These are phyloP conservation scores for Ceramica pisi DNA, from an alignment of 2,888 invertebrate genomes.

Conservation along the genomic window DNA sequence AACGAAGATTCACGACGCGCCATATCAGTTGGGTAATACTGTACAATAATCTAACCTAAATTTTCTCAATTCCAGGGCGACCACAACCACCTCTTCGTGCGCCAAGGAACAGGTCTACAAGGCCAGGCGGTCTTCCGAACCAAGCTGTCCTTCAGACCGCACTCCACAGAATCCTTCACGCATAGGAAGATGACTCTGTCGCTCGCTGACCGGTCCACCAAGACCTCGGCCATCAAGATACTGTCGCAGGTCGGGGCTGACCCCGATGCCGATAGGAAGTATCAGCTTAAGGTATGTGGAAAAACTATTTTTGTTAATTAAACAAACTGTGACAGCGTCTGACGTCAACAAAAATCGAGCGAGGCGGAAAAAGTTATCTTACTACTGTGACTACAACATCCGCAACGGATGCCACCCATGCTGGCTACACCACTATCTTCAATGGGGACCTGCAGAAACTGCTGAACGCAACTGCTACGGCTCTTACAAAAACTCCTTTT, in stretches of 20 bases:
- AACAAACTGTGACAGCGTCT: too few species aligned
- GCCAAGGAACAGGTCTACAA: constrained; percentile 99
- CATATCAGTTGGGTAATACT: too few species aligned
- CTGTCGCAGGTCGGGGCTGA: constrained; percentile 98
- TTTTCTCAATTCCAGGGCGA: constrained; percentile 92
- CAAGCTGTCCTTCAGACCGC: constrained; percentile 99
- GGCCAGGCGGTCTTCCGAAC: constrained; percentile 99
- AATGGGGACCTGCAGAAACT: too few species aligned
- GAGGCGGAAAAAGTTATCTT: too few species aligned
- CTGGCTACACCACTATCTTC: too few species aligned
- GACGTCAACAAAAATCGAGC: too few species aligned
- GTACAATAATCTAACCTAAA: too few species aligned
- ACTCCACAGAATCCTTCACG: constrained; percentile 99
- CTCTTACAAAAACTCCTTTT: too few species aligned
- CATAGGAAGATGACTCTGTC: constrained; percentile 99
- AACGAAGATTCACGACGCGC: too few species aligned
- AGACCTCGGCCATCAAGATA: constrained; percentile 98
- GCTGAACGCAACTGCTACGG: too few species aligned
- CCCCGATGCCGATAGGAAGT: constrained; percentile 97
- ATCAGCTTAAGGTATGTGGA: constrained; percentile 95
- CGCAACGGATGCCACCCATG: too few species aligned
- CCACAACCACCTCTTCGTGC: constrained; percentile 99
- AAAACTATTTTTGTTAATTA: background rate
- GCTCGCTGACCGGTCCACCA: constrained; percentile 98
- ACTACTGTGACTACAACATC: too few species aligned